Conservation (phyloP, 2,113 vertebrate species). For the Lagopus leucura region DNA sequence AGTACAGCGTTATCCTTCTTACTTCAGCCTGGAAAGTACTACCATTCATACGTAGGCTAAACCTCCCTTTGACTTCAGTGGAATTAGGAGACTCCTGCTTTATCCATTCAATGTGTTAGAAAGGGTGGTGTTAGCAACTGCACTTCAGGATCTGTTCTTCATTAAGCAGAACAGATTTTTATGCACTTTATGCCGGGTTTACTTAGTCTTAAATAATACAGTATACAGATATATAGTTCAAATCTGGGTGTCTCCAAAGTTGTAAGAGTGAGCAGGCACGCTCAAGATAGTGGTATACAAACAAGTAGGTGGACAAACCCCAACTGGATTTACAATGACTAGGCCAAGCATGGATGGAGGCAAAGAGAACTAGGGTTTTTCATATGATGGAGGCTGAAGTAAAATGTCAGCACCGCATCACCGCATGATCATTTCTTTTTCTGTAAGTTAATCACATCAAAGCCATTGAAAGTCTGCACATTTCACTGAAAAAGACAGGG, state of each 20-base stretch:
- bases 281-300: background rate
- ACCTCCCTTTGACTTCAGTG: background rate
- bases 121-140: background rate
- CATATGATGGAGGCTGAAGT: background rate
- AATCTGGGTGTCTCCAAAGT: background rate
- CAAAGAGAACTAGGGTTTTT: background rate
- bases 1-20: background rate
- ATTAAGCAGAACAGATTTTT: slow-evolving; percentile 2
- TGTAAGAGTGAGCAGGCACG: background rate
- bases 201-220: background rate
- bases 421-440: background rate
- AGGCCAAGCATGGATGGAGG: background rate
- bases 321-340: background rate
- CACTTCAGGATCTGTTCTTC: background rate
- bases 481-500: background rate
- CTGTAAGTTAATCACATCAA: background rate
- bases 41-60: background rate
- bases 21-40: background rate
- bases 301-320: background rate
- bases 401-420: background rate
- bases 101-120: background rate
- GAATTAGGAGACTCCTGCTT: background rate
- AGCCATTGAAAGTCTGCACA: background rate
- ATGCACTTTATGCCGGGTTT: background rate
- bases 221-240: background rate